Evolutionary conservation across 2,797 vertebrate species (phyloP).

Genomic region (Aythya fuligula): DNA sequence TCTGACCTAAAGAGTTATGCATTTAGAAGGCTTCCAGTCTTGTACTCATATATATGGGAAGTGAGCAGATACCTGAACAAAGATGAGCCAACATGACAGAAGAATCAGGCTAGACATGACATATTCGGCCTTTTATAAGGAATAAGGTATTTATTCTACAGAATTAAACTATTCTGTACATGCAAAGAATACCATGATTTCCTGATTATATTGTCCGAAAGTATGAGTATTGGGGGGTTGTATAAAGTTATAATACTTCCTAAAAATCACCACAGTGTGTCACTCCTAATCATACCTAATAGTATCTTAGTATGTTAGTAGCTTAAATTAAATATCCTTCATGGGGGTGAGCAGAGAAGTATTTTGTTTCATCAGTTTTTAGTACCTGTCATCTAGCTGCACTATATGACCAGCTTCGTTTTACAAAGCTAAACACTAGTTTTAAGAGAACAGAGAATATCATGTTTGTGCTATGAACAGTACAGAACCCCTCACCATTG

Average conservation of each 20-base stretch:
- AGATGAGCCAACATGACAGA: background rate
- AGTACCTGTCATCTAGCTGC: background rate
- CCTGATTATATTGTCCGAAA: background rate
- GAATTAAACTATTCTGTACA: background rate
- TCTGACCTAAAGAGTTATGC: background rate
- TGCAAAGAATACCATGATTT: background rate
- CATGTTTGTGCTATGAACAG: background rate
- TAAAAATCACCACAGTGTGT: background rate
- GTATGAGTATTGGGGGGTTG: background rate
- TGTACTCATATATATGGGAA: background rate
- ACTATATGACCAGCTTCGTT: background rate
- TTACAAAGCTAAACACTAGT: background rate
- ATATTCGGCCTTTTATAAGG: background rate
- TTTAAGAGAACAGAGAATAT: background rate
- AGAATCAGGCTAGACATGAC: background rate
- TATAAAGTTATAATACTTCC: background rate
- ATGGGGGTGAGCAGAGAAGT: background rate
- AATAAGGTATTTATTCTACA: background rate
- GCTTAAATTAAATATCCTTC: background rate
- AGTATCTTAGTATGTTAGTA: background rate
- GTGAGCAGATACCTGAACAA: background rate
- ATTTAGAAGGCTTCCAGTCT: background rate
- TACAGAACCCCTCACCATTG: background rate
- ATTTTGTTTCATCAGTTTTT: background rate
- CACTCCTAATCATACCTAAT: background rate